Conservation (phyloP, 2,888 invertebrate species). For the Dromius quadrimaculatus region DNA sequence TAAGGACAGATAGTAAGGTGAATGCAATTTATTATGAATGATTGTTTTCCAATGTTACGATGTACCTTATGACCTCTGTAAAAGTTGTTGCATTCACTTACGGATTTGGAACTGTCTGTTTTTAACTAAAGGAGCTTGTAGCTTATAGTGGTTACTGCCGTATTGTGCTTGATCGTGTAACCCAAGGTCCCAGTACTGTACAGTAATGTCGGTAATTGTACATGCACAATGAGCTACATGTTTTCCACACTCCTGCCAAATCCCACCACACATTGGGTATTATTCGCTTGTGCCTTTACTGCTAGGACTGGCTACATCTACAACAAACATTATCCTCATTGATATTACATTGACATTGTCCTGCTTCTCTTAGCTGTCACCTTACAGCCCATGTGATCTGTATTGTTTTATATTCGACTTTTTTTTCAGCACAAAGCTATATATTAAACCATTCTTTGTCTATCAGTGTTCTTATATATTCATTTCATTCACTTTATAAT, state of each 20-base stretch:
- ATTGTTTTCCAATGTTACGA: slow-evolving; percentile 37
- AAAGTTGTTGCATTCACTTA: not conserved
- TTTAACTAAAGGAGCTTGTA: slow-evolving; percentile 40
- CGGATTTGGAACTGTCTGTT: not conserved
- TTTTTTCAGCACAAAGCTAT: slow-evolving; percentile 43
- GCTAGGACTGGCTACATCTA: slow-evolving; percentile 46
- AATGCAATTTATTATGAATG: not conserved
- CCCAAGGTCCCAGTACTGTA: not conserved
- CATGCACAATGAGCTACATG: slow-evolving; percentile 47
- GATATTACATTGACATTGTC: slow-evolving; percentile 17
- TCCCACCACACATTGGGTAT: slow-evolving; percentile 45
- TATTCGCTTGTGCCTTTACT: slow-evolving; percentile 47
- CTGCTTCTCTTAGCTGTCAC: slow-evolving; percentile 45
- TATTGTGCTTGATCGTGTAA: slow-evolving; percentile 40
- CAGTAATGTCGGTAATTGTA: slow-evolving; percentile 9
- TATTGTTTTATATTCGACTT: slow-evolving; percentile 27
- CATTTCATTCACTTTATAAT: slow-evolving; percentile 45
- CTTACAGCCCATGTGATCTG: slow-evolving; percentile 41
- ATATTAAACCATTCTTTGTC: slow-evolving; percentile 52
- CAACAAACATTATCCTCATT: slow-evolving; percentile 41
- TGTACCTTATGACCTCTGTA: slow-evolving; percentile 23
- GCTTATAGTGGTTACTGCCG: slow-evolving; percentile 42
- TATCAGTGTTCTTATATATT: slow-evolving; percentile 54
- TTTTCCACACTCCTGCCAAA: slow-evolving; percentile 48
- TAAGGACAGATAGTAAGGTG: not conserved